phyloP scores from a whole-genome alignment of 2,888 invertebrate species.

The Drosophila affinis region DNA sequence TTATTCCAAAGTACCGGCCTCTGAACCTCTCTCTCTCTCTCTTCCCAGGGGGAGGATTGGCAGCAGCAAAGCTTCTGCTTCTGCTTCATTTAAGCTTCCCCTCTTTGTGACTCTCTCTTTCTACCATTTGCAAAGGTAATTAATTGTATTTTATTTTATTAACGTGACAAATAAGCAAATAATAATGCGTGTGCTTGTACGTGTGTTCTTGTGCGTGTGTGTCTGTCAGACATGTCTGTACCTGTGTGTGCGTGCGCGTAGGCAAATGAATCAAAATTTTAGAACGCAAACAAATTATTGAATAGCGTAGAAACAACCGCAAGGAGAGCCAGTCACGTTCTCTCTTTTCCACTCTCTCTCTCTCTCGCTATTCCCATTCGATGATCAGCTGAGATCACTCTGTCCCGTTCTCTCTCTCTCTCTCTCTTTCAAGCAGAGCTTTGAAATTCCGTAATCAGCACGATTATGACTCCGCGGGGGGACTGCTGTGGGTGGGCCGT shows the following conservation, averaged over 20 bases:
- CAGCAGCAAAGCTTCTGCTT: conserved; percentile 15
- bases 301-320: conserved; percentile 28
- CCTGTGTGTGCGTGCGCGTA: conserved; percentile 38
- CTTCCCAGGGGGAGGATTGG: conserved; percentile 17
- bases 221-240: conserved; percentile 15
- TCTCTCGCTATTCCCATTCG: conserved; percentile 1
- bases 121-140: conserved; percentile 56
- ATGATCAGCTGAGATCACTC: conserved; percentile 18
- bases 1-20: conserved; percentile 1
- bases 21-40: conserved; percentile 1
- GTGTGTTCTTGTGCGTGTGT: not conserved
- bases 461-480: conserved; percentile 14
- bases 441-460: conserved; percentile 36
- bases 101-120: not conserved
- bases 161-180: conserved; percentile 64
- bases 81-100: conserved; percentile 1
- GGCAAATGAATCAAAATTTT: conserved; percentile 65
- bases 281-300: conserved; percentile 68
- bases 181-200: conserved; percentile 17
- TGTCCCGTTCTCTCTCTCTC: not conserved
- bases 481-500: conserved; percentile 16
- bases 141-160: conserved; percentile 70
- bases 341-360: not conserved
- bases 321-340: conserved; percentile 24
- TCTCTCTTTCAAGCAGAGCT: conserved; percentile 7